phyloP scores from a whole-genome alignment of 2,113 vertebrate genomes.

The Callopanchax toddi region DNA sequence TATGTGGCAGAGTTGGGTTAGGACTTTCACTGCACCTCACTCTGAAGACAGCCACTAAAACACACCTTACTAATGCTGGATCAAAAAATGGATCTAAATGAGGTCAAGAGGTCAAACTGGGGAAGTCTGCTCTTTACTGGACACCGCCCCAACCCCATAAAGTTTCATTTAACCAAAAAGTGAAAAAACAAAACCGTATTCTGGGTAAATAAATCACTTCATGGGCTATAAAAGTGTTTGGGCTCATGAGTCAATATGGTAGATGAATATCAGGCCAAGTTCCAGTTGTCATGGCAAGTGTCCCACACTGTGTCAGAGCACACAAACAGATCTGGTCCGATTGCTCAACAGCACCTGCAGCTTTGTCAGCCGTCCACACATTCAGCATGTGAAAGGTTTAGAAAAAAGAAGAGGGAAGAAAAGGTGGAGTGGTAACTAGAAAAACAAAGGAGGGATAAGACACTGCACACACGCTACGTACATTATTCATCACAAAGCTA shows the following conservation, averaged over 20 bases:
- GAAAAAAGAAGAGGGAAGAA: constrained; percentile 2
- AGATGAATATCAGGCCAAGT: constrained; percentile 73
- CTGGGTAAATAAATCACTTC: constrained; percentile 62
- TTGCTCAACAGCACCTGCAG: constrained; percentile 76
- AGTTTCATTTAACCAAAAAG: constrained; percentile 23
- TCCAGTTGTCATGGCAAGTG: constrained; percentile 77
- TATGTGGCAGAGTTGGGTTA: constrained; percentile 69
- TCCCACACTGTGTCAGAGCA: constrained; percentile 65
- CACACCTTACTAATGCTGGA: background rate
- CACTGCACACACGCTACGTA: constrained; percentile 2
- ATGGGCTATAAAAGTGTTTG: constrained; percentile 44
- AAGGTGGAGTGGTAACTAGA: constrained; percentile 1
- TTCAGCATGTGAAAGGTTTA: constrained; percentile 16
- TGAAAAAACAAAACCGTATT: constrained; percentile 41
- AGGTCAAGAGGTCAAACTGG: constrained; percentile 3
- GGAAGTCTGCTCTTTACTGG: constrained; percentile 14
- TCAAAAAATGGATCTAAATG: background rate
- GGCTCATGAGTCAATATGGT: constrained; percentile 76
- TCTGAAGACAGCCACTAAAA: constrained; percentile 16
- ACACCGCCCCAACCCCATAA: background rate
- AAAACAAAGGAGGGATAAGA: constrained; percentile 25
- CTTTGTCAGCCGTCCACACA: constrained; percentile 63
- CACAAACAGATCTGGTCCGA: constrained; percentile 75
- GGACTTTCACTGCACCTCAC: constrained; percentile 79
- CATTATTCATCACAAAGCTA: constrained; percentile 27